phyloP scores from a whole-genome alignment of 1,140 invertebrate genomes.

The Diorhabda elongata region DNA sequence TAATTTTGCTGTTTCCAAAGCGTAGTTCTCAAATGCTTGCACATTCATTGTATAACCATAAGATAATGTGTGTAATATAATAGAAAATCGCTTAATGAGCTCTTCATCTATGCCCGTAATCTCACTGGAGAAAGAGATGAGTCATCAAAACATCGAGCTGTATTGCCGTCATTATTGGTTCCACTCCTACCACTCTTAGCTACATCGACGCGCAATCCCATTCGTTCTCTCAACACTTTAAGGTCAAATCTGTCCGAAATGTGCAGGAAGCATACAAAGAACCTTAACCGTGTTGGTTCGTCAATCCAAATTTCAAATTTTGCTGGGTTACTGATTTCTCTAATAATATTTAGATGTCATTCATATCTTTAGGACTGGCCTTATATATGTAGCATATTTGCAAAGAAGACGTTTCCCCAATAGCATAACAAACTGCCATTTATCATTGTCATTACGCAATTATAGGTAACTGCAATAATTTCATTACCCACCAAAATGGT shows the following conservation, averaged over 20 bases:
- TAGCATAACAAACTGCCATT: constrained; percentile 46
- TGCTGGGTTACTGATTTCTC: constrained; percentile 1
- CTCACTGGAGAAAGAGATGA: background rate
- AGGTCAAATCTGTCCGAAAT: constrained; percentile 15
- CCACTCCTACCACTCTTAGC: constrained; percentile 40
- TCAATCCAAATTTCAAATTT: too few relatives aligned
- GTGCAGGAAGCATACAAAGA: constrained; percentile 18
- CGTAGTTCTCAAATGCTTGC: background rate
- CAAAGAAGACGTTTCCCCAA: constrained; percentile 32
- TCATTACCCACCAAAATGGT: too few relatives aligned
- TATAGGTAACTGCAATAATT: background rate
- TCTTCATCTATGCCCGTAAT: constrained; percentile 13
- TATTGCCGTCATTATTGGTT: constrained; percentile 43
- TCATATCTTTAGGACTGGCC: constrained; percentile 32
- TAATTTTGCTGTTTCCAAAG: background rate
- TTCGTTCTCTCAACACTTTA: constrained; percentile 12
- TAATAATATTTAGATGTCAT: constrained; percentile 19
- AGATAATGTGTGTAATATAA: background rate
- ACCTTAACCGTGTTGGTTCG: background rate
- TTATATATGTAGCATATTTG: constrained; percentile 34
- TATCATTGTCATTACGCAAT: constrained; percentile 42
- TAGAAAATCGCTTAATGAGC: background rate
- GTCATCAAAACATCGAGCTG: constrained; percentile 20
- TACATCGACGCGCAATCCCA: constrained; percentile 38
- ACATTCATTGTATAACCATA: background rate